These are phyloP conservation scores for Brachionus plicatilis DNA, from an alignment of 1,140 invertebrate species.

Conservation along the genomic window DNA sequence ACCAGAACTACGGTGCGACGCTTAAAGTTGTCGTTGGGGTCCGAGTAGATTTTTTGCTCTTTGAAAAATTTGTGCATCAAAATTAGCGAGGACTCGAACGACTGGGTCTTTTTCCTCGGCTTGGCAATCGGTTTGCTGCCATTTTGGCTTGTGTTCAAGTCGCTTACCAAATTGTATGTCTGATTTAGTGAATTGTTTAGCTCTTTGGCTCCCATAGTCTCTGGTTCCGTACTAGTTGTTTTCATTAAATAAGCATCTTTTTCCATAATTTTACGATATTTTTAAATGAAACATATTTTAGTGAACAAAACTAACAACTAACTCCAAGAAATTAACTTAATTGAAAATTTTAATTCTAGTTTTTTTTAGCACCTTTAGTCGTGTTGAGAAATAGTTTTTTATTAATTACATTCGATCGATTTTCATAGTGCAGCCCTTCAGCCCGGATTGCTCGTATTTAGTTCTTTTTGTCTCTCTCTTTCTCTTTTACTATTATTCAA, in stretches of 20 bases:
- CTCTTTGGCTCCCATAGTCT: neutral
- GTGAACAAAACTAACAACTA: neutral
- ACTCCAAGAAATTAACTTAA: neutral
- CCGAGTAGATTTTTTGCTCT: conserved; percentile 28
- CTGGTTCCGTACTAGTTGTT: neutral
- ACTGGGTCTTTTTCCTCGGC: neutral
- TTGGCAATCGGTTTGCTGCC: neutral
- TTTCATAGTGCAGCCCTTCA: neutral
- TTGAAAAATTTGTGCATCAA: conserved; percentile 34
- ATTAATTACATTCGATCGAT: neutral
- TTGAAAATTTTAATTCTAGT: neutral
- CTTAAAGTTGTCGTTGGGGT: conserved; percentile 7
- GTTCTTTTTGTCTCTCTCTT: neutral
- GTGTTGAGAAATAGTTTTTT: neutral
- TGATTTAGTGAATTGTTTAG: neutral
- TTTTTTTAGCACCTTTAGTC: neutral
- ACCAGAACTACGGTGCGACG: conserved; percentile 7
- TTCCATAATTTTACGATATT: conserved; percentile 30
- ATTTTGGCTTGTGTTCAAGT: neutral
- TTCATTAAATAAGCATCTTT: conserved; percentile 4
- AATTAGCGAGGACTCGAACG: conserved; percentile 10
- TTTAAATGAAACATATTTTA: conserved; percentile 18
- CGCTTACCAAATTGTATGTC: neutral
- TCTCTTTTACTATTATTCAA: neutral
- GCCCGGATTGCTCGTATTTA: neutral